Conservation (phyloP, 1,140 invertebrate species). For the Penaeus indicus region DNA sequence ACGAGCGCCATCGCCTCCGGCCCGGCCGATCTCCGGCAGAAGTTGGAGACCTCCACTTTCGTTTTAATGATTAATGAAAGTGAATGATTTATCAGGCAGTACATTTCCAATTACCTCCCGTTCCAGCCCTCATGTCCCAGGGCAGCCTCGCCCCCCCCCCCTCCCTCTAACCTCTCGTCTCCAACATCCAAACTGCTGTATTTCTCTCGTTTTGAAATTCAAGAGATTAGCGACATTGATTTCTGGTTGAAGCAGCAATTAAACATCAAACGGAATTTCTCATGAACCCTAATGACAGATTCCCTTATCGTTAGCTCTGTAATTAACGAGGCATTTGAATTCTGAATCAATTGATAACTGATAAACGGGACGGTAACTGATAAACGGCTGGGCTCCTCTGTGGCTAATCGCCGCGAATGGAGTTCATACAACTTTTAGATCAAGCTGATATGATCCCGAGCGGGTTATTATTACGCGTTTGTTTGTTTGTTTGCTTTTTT, state of each 20-base stretch:
- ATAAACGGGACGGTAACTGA: not conserved
- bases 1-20: too few relatives aligned
- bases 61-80: slow-evolving; percentile 12
- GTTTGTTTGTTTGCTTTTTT: too few relatives aligned
- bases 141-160: not conserved
- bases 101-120: not conserved
- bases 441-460: too few relatives aligned
- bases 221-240: slow-evolving; percentile 56
- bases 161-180: slow-evolving; percentile 1
- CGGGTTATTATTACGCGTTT: too few relatives aligned
- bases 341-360: slow-evolving; percentile 60
- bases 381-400: too few relatives aligned
- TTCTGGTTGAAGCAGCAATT: slow-evolving; percentile 59
- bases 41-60: not conserved
- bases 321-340: slow-evolving; percentile 57
- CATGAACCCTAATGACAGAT: slow-evolving; percentile 57
- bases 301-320: slow-evolving; percentile 55
- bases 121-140: too few relatives aligned
- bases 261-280: slow-evolving; percentile 59
- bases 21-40: too few relatives aligned
- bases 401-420: too few relatives aligned
- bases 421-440: too few relatives aligned
- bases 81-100: slow-evolving; percentile 18
- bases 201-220: slow-evolving; percentile 49
- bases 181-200: not conserved